These are phyloP conservation scores for Eulithis testata DNA, from an alignment of 2,888 invertebrate genomes.

Conservation along the genomic window DNA sequence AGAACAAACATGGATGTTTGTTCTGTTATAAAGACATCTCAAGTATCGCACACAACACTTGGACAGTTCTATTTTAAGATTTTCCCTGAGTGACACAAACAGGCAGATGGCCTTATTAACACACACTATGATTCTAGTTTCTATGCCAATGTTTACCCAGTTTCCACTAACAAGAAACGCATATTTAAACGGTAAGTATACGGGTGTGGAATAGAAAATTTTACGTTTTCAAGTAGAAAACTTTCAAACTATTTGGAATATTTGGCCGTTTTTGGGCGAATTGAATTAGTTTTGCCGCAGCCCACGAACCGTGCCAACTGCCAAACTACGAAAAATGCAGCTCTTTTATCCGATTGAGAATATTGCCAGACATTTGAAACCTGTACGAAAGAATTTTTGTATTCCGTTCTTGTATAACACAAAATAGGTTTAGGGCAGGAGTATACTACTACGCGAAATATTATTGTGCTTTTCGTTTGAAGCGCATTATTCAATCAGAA, in stretches of 20 bases:
- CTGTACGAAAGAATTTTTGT: constrained; percentile 5
- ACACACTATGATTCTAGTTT: constrained; percentile 22
- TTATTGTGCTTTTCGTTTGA: too few relatives aligned
- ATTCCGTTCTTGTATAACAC: background rate
- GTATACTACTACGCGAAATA: too few relatives aligned
- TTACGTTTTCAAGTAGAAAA: constrained; percentile 1
- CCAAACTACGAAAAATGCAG: constrained; percentile 17
- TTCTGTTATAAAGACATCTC: constrained; percentile 4
- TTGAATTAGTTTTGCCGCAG: constrained; percentile 26
- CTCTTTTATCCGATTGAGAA: constrained; percentile 8
- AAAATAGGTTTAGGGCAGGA: background rate
- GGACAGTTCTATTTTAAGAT: constrained; percentile 20
- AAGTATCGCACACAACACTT: constrained; percentile 6
- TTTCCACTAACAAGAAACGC: background rate
- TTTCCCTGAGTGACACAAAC: constrained; percentile 30
- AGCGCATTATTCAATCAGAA: too few relatives aligned
- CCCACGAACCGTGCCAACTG: constrained; percentile 24
- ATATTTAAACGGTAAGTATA: background rate
- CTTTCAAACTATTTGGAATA: constrained; percentile 11
- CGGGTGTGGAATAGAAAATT: background rate
- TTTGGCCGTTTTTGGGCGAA: constrained; percentile 20
- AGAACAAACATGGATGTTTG: too few relatives aligned
- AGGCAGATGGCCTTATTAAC: background rate
- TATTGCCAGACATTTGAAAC: constrained; percentile 13
- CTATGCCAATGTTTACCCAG: constrained; percentile 5